Evolutionary conservation across 2,113 vertebrate species (phyloP).

Genomic region (Pituophis catenifer): DNA sequence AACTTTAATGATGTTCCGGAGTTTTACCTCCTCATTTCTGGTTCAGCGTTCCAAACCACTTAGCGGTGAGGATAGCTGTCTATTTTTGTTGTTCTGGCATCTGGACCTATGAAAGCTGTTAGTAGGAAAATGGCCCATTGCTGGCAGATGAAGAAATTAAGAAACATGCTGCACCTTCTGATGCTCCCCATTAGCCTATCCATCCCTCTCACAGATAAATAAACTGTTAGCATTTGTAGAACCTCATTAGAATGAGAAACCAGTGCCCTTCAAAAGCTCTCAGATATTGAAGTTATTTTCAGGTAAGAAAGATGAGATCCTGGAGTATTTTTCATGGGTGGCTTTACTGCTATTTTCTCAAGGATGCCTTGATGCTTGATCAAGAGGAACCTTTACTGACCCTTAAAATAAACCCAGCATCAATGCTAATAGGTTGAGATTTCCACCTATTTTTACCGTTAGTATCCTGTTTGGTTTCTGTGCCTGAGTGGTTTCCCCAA

Average conservation of each 20-base stretch:
- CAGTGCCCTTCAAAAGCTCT: neutral
- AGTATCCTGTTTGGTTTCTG: neutral
- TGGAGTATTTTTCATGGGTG: neutral
- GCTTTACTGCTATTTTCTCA: neutral
- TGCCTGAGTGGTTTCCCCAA: neutral
- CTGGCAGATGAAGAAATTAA: neutral
- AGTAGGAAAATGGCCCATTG: neutral
- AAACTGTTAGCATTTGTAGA: neutral
- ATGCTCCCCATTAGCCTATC: neutral
- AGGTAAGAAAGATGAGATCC: neutral
- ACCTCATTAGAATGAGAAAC: neutral
- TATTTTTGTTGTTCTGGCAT: neutral
- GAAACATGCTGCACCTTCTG: neutral
- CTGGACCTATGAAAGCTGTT: neutral
- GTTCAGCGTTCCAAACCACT: fast-evolving
- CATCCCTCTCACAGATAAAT: neutral
- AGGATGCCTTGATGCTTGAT: neutral
- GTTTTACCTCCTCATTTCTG: neutral
- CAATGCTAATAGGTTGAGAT: neutral
- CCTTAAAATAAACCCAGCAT: neutral
- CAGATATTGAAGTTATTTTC: neutral
- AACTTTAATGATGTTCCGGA: neutral
- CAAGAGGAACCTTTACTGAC: neutral
- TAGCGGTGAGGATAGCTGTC: no score
- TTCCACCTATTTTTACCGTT: neutral